These are phyloP conservation scores for Formicarius rufipectus DNA, from an alignment of 2,113 vertebrate genomes.

Conservation along the genomic window DNA sequence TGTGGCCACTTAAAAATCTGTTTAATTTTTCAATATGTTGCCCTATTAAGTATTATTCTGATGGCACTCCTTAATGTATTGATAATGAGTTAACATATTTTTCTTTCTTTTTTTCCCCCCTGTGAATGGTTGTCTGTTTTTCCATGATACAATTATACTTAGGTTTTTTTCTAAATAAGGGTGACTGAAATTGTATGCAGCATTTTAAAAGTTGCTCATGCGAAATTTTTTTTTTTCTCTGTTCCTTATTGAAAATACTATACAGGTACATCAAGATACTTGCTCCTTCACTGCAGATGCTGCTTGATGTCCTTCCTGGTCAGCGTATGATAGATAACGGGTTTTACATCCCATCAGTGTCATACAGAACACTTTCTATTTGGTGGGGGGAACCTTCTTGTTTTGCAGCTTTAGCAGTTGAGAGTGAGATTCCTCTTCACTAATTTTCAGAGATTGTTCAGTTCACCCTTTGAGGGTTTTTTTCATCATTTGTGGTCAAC, in stretches of 20 bases:
- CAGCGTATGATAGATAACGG: background rate
- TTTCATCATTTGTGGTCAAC: background rate
- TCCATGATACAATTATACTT: background rate
- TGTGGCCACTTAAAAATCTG: background rate
- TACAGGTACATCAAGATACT: background rate
- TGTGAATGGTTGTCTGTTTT: background rate
- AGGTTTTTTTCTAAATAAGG: background rate
- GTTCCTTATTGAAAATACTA: background rate
- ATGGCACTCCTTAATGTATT: background rate
- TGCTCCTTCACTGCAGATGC: background rate
- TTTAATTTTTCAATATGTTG: background rate
- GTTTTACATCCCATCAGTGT: background rate
- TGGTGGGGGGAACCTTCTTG: background rate
- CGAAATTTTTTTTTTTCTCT: background rate
- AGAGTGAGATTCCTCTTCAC: background rate
- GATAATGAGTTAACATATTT: background rate
- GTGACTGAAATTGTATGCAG: background rate
- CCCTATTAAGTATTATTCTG: background rate
- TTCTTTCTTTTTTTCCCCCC: background rate
- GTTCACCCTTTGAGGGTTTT: background rate
- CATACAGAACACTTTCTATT: background rate
- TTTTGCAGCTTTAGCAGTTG: background rate
- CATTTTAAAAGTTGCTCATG: background rate
- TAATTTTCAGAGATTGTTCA: background rate
- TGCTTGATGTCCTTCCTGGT: background rate